Percentiles rank a stretch among this genome's conserved stretches.
Conservation (phyloP, 2,797 vertebrate species). For the Galaxias olidus region DNA sequence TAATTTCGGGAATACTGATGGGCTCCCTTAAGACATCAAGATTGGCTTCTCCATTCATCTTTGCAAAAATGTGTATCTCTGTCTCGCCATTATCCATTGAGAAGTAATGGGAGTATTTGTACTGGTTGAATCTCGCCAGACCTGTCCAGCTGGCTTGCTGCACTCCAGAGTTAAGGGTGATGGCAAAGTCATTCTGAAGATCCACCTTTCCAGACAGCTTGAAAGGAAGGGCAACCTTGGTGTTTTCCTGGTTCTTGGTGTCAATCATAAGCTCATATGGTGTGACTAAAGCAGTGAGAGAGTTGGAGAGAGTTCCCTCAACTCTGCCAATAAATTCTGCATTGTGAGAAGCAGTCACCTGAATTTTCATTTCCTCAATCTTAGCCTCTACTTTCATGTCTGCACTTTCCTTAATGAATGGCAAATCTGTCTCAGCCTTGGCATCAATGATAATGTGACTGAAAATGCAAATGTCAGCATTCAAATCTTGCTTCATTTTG, state of each 20-base stretch:
- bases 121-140: constrained; percentile 86
- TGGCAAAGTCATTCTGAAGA: constrained; percentile 84
- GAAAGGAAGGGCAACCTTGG: constrained; percentile 84
- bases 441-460: constrained; percentile 71
- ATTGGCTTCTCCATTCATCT: constrained; percentile 86
- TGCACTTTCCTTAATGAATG: constrained; percentile 78
- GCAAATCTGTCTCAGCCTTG: constrained; percentile 80
- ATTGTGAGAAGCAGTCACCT: constrained; percentile 79
- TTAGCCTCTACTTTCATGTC: constrained; percentile 74
- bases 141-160: constrained; percentile 84
- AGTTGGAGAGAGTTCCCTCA: constrained; percentile 82
- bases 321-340: constrained; percentile 77
- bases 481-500: constrained; percentile 78
- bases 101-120: constrained; percentile 85
- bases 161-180: constrained; percentile 76
- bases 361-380: constrained; percentile 74
- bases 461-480: constrained; percentile 76
- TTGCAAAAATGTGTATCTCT: constrained; percentile 71
- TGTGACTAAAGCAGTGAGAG: constrained; percentile 70
- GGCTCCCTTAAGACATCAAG: constrained; percentile 82
- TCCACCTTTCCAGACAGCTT: constrained; percentile 83
- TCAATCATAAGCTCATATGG: constrained; percentile 77
- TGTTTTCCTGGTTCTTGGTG: constrained; percentile 83
- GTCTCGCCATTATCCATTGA: constrained; percentile 77
- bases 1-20: constrained; percentile 82